Evolutionary conservation across 2,113 vertebrate species (phyloP).

Genomic region (Pycnonotus jocosus): DNA sequence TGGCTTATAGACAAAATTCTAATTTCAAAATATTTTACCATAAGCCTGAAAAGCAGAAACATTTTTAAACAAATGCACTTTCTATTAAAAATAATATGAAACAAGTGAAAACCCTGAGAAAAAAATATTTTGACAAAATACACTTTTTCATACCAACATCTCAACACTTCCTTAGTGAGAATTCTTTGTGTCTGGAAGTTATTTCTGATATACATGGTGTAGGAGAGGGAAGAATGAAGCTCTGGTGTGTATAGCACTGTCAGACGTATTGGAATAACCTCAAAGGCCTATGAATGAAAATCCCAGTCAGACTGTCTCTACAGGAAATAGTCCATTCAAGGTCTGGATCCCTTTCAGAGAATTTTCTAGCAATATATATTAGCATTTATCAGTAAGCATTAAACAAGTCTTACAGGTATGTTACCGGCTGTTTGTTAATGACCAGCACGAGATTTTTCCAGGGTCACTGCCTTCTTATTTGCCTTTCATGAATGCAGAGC

Average conservation of each 20-base stretch:
- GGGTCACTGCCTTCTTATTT: not conserved
- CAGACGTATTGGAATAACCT: slow-evolving; percentile 56
- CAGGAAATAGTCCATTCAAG: slow-evolving; percentile 31
- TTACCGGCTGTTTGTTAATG: not conserved
- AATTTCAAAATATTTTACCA: slow-evolving; percentile 16
- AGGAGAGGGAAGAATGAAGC: slow-evolving; percentile 37
- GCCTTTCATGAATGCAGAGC: not conserved
- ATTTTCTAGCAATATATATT: slow-evolving; percentile 42
- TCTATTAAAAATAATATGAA: slow-evolving; percentile 9
- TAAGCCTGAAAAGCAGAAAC: not conserved
- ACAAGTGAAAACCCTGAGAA: not conserved
- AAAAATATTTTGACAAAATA: not conserved
- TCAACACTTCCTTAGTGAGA: slow-evolving; percentile 52
- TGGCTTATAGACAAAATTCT: not conserved
- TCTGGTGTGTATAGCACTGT: slow-evolving; percentile 45
- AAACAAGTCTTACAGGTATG: slow-evolving; percentile 46
- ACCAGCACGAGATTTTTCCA: not conserved
- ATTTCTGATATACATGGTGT: slow-evolving; percentile 32
- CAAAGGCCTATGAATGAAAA: slow-evolving; percentile 58
- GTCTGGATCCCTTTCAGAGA: slow-evolving; percentile 51
- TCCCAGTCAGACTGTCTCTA: slow-evolving; percentile 51
- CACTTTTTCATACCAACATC: slow-evolving; percentile 10
- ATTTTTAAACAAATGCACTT: slow-evolving; percentile 20
- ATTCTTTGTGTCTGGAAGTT: slow-evolving; percentile 47
- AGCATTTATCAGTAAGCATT: slow-evolving; percentile 51